A percentile compares a stretch with the other conserved stretches of the same genome.
Evolutionary conservation across 2,888 invertebrate species (phyloP).

Genomic region (Hypena proboscidalis): DNA sequence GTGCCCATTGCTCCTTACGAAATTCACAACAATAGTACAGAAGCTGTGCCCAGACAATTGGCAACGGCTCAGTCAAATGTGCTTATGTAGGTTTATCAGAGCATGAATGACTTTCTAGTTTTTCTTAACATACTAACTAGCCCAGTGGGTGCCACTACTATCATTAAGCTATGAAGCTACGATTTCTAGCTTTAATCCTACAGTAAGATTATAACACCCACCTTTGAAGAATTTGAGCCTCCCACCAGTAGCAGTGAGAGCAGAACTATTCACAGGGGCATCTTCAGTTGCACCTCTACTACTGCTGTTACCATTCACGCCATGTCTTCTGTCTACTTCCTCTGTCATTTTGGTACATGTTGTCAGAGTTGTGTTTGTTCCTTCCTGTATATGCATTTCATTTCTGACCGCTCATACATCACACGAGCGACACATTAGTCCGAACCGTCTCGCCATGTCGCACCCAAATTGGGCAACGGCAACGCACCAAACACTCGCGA

Average conservation of each 20-base stretch:
- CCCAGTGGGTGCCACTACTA: constrained; percentile 28
- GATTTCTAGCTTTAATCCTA: constrained; percentile 5
- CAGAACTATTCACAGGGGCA: constrained; percentile 73
- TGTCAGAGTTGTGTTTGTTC: constrained; percentile 88
- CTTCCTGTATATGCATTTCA: constrained; percentile 89
- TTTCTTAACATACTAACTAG: constrained; percentile 50
- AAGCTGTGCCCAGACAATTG: constrained; percentile 75
- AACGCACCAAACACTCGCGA: constrained; percentile 68
- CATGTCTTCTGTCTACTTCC: constrained; percentile 90
- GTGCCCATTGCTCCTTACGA: constrained; percentile 68
- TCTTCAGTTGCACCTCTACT: constrained; percentile 82
- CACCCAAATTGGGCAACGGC: constrained; percentile 62
- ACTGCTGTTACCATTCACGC: constrained; percentile 89
- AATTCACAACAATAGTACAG: constrained; percentile 75
- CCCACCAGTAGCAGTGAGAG: constrained; percentile 86
- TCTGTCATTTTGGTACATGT: constrained; percentile 88
- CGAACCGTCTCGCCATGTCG: constrained; percentile 78
- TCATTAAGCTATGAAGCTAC: constrained; percentile 17
- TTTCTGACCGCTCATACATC: constrained; percentile 83
- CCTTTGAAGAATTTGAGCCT: constrained; percentile 93
- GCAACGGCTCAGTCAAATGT: constrained; percentile 69
- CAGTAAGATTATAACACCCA: constrained; percentile 59
- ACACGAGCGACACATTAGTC: constrained; percentile 80
- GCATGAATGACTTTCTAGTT: constrained; percentile 84
- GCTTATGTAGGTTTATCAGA: constrained; percentile 77